Conservation (phyloP, 2,113 vertebrate species). For the Campylorhamphus procurvoides region DNA sequence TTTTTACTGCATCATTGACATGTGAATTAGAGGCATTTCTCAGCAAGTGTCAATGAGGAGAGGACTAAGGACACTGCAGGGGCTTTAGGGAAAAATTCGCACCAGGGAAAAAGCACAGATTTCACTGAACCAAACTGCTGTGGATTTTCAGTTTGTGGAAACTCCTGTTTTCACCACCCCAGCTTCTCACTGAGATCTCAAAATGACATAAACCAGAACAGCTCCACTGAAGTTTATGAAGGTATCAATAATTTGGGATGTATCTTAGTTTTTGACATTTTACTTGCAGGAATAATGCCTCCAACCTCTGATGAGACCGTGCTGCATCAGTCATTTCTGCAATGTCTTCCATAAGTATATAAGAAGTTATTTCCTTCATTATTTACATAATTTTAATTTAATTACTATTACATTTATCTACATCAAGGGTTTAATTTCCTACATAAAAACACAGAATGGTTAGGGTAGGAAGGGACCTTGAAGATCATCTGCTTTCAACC, state of each 20-base stretch:
- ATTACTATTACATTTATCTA: neutral
- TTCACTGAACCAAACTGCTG: neutral
- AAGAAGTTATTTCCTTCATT: neutral
- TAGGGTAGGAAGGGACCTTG: neutral
- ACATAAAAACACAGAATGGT: neutral
- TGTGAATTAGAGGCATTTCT: neutral
- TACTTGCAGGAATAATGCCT: neutral
- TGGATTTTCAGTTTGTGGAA: neutral
- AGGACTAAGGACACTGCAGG: neutral
- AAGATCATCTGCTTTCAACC: neutral
- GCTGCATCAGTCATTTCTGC: neutral
- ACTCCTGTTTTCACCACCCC: neutral
- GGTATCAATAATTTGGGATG: neutral
- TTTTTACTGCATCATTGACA: neutral
- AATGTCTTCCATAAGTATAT: neutral
- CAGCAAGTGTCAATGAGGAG: neutral
- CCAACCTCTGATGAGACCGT: neutral
- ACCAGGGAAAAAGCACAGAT: neutral
- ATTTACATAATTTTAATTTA: neutral
- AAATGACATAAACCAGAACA: neutral
- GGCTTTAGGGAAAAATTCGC: neutral
- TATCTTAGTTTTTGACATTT: neutral
- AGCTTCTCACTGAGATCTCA: neutral
- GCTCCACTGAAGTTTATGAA: neutral
- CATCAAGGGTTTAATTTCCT: neutral